Conservation (phyloP, 2,113 vertebrate genomes). For the human region GRCh38 chr20:21864001-21864500, state of each 20-base stretch:
- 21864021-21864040: slow-evolving; percentile 67
- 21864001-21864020: slow-evolving; percentile 82
- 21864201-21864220: slow-evolving; percentile 75
- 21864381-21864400: background rate
- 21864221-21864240: slow-evolving; percentile 73
- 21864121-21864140: slow-evolving; percentile 68
- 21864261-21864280: slow-evolving; percentile 71
- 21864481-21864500: slow-evolving; percentile 56
- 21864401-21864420: slow-evolving; percentile 12
- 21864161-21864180: slow-evolving; percentile 74
- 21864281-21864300: slow-evolving; percentile 75
- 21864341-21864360: slow-evolving; percentile 48
- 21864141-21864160: slow-evolving; percentile 65
- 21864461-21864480: slow-evolving; percentile 28
- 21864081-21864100: slow-evolving; percentile 71
- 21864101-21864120: slow-evolving; percentile 72
- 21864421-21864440: slow-evolving; percentile 35
- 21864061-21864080: slow-evolving; percentile 82
- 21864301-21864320: slow-evolving; percentile 52
- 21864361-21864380: slow-evolving; percentile 48
- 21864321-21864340: background rate
- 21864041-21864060: slow-evolving; percentile 78
- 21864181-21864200: slow-evolving; percentile 79
- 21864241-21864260: slow-evolving; percentile 68
- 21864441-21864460: slow-evolving; percentile 6